phyloP scores from a whole-genome alignment of 1,140 invertebrate genomes.

The Drosophila aff. region DNA sequence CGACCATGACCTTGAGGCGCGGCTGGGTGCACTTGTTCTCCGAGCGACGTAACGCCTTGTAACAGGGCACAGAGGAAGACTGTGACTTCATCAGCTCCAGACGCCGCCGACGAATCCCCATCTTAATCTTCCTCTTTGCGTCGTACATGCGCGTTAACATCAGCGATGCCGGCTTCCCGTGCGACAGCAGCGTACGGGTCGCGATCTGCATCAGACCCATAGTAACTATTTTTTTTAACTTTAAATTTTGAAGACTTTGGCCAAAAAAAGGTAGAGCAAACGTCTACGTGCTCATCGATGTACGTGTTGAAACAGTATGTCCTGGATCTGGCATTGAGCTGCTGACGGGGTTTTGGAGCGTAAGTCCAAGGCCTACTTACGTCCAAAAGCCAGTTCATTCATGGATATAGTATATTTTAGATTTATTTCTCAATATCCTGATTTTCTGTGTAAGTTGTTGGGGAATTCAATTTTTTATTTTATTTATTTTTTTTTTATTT shows the following conservation, averaged over 20 bases:
- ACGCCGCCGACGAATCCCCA: neutral
- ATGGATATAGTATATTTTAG: no score
- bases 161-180: neutral
- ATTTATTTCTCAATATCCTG: no score
- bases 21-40: conserved; percentile 7
- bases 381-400: no score
- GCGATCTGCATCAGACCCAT: conserved; percentile 12
- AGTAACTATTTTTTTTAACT: neutral
- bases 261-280: neutral
- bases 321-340: no score
- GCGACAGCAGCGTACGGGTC: neutral
- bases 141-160: neutral
- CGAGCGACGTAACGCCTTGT: conserved; percentile 2
- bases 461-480: no score
- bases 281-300: neutral
- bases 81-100: neutral
- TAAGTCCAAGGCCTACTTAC: no score
- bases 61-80: neutral
- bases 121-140: neutral
- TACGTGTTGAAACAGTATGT: no score
- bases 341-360: no score
- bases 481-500: no score
- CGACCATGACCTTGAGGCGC: no score
- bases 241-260: neutral
- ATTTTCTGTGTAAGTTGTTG: no score